These are phyloP conservation scores for Hycleus cichorii DNA, from an alignment of 1,140 invertebrate genomes.

Conservation along the genomic window DNA sequence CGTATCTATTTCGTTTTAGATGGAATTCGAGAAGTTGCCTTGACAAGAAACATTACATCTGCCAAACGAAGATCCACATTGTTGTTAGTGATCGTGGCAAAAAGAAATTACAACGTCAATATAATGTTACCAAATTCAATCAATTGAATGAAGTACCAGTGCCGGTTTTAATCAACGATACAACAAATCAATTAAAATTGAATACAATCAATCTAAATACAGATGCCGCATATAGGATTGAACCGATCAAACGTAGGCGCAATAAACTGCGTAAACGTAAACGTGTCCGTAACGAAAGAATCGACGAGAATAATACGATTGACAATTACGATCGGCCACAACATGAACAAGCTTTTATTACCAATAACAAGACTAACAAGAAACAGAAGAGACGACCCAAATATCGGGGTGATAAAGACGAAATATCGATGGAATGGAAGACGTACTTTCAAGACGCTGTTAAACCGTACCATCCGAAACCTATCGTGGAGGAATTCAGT, in stretches of 20 bases:
- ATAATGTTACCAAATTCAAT: constrained; percentile 17
- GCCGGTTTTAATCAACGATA: constrained; percentile 7
- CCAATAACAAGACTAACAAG: background rate
- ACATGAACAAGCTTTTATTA: too few species aligned
- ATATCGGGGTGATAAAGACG: background rate
- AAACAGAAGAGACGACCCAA: background rate
- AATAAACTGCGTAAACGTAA: constrained; percentile 5
- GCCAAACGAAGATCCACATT: constrained; percentile 15
- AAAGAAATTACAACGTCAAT: constrained; percentile 19
- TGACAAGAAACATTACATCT: constrained; percentile 16
- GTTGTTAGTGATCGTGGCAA: constrained; percentile 8
- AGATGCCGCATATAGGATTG: constrained; percentile 2
- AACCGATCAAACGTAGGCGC: constrained; percentile 2
- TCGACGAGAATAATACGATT: background rate
- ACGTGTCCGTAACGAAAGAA: background rate
- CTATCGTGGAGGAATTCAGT: constrained; percentile 29
- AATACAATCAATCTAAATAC: constrained; percentile 7
- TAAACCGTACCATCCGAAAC: constrained; percentile 24
- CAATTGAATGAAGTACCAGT: constrained; percentile 22
- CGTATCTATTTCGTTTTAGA: background rate
- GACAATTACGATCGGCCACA: too few species aligned
- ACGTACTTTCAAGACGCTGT: constrained; percentile 5
- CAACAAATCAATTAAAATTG: constrained; percentile 1
- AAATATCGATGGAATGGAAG: constrained; percentile 4
- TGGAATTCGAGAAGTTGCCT: constrained; percentile 15